These are phyloP conservation scores for Euura saliciscinereae DNA, from an alignment of 1,140 invertebrate species.

Conservation along the genomic window DNA sequence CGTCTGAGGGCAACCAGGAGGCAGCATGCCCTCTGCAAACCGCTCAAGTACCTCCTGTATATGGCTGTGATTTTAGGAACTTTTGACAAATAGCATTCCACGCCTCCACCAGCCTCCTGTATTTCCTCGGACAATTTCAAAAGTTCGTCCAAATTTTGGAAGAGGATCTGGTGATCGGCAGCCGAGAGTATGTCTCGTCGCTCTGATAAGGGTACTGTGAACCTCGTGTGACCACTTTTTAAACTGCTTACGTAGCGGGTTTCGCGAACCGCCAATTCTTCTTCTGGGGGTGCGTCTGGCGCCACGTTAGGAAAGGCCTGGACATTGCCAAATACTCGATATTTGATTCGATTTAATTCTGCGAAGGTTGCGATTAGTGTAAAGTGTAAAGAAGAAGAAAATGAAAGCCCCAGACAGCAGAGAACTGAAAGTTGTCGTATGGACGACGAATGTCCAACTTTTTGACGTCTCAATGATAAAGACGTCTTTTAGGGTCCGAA, in stretches of 20 bases:
- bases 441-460: no score
- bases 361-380: no score
- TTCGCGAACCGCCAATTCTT: constrained; percentile 68
- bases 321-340: constrained; percentile 12
- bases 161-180: constrained; percentile 76
- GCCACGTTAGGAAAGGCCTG: constrained; percentile 58
- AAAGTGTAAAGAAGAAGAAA: no score
- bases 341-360: no score
- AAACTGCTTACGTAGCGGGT: constrained; percentile 75
- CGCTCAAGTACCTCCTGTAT: constrained; percentile 81
- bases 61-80: constrained; percentile 72
- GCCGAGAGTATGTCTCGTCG: constrained; percentile 74
- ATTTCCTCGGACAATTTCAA: constrained; percentile 80
- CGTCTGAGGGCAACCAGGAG: constrained; percentile 70
- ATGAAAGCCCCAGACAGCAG: no score
- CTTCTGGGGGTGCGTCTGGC: constrained; percentile 63
- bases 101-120: constrained; percentile 73
- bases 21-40: constrained; percentile 81
- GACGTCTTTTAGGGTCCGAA: no score
- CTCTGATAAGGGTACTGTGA: constrained; percentile 73
- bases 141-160: constrained; percentile 84
- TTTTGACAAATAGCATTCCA: constrained; percentile 77
- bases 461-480: no score
- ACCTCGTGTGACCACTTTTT: constrained; percentile 77
- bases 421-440: no score